Percentiles rank a stretch among this genome's conserved stretches.
Evolutionary conservation across 2,113 vertebrate genomes (phyloP).

Genomic region (Turnix velox): DNA sequence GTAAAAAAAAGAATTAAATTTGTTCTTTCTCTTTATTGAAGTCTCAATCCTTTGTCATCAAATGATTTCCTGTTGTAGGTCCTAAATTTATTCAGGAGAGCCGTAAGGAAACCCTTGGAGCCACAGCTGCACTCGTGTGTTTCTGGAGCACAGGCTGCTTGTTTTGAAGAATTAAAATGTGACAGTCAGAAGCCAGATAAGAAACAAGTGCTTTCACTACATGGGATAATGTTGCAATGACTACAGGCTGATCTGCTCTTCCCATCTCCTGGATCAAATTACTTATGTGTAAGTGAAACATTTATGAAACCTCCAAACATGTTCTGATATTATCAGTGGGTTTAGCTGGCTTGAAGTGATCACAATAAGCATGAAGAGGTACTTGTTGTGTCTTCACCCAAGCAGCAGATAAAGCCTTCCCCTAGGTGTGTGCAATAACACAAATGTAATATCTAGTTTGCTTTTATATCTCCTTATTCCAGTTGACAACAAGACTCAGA

Average conservation of each 20-base stretch:
- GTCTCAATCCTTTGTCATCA: not conserved
- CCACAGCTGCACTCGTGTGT: not conserved
- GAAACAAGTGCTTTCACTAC: not conserved
- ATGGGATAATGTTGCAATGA: not conserved
- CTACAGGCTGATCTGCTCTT: not conserved
- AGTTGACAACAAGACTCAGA: constrained; percentile 18
- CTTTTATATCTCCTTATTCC: not conserved
- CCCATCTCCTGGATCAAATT: not conserved
- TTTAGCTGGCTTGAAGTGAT: not conserved
- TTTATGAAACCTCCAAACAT: not conserved
- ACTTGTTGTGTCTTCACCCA: not conserved
- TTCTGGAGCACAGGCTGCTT: not conserved
- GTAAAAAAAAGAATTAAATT: not conserved
- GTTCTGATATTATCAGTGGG: not conserved
- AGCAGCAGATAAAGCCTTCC: not conserved
- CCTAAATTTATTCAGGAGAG: not conserved
- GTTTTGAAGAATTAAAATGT: not conserved
- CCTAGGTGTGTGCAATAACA: not conserved
- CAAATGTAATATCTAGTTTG: not conserved
- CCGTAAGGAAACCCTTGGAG: not conserved
- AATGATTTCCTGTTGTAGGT: not conserved
- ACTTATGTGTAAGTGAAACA: not conserved
- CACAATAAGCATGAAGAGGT: not conserved
- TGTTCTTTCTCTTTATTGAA: not conserved
- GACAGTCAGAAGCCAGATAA: not conserved